Evolutionary conservation across 2,888 invertebrate species (phyloP).

Genomic region (Liopterus haemorrhoidalis): DNA sequence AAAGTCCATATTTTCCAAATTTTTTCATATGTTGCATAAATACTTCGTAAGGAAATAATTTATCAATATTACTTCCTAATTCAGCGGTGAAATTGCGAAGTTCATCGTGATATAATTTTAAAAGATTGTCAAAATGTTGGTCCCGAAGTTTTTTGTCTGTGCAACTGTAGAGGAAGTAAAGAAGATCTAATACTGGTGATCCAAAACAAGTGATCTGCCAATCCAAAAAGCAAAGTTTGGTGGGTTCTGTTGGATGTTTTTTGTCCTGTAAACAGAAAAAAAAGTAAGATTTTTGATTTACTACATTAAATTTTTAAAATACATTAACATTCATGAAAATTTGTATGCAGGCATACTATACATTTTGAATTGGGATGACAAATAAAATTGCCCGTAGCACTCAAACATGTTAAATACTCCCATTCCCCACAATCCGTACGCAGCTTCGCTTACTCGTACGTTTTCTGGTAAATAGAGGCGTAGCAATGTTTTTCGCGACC

Average conservation of each 20-base stretch:
- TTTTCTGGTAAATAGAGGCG: no score
- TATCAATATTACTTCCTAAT: slow-evolving; percentile 34
- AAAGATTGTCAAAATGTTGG: slow-evolving; percentile 34
- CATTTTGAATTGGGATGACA: no score
- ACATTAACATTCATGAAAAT: no score
- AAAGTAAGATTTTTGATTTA: no score
- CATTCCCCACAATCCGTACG: no score
- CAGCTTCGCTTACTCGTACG: no score
- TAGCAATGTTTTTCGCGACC: no score
- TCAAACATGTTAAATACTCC: no score
- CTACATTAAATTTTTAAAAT: no score
- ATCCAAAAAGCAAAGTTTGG: slow-evolving; percentile 34
- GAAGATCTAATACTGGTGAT: slow-evolving; percentile 37
- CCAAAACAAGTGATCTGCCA: slow-evolving; percentile 35
- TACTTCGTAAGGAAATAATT: slow-evolving; percentile 35
- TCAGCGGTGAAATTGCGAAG: slow-evolving; percentile 31
- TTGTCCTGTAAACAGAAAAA: slow-evolving; percentile 12
- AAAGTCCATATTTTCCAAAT: slow-evolving; percentile 34
- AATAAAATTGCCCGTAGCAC: no score
- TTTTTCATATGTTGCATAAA: slow-evolving; percentile 34
- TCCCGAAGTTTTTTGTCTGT: slow-evolving; percentile 35
- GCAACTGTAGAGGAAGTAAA: slow-evolving; percentile 38
- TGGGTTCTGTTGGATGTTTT: slow-evolving; percentile 27
- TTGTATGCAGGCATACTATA: no score
- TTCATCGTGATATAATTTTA: slow-evolving; percentile 37